Evolutionary conservation across 1,140 invertebrate species (phyloP).

Genomic region (Bombus picipes): DNA sequence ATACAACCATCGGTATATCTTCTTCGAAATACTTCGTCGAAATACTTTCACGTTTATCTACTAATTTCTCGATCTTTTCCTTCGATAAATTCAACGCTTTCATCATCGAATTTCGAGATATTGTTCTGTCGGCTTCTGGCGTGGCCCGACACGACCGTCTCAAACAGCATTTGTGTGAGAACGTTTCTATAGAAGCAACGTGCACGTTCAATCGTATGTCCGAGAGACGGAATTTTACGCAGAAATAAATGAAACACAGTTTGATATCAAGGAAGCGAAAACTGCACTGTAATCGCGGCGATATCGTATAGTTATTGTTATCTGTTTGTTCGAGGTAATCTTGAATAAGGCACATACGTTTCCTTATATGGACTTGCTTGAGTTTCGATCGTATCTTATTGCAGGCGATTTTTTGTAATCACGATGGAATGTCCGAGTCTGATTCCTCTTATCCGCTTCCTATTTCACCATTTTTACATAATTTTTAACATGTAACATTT

Average conservation of each 20-base stretch:
- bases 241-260: neutral
- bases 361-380: neutral
- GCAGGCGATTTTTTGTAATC: neutral
- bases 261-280: neutral
- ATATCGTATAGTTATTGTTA: conserved; percentile 5
- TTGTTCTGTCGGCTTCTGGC: neutral
- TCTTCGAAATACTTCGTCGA: accelerated
- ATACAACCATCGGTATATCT: neutral
- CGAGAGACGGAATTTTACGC: neutral
- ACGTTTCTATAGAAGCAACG: neutral
- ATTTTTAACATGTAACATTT: accelerated
- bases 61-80: neutral
- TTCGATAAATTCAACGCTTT: neutral
- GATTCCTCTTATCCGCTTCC: neutral
- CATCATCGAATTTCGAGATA: neutral
- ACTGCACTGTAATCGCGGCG: neutral
- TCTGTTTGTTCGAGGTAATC: conserved; percentile 30
- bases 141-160: neutral
- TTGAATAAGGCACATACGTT: neutral
- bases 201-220: neutral
- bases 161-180: neutral
- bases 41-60: neutral
- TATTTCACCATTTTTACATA: neutral
- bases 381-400: neutral
- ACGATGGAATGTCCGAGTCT: neutral